Percentiles rank a stretch among this genome's conserved stretches.
These are phyloP conservation scores for Tachysurus fulvidraco DNA, from an alignment of 2,113 vertebrate species.

Conservation along the genomic window DNA sequence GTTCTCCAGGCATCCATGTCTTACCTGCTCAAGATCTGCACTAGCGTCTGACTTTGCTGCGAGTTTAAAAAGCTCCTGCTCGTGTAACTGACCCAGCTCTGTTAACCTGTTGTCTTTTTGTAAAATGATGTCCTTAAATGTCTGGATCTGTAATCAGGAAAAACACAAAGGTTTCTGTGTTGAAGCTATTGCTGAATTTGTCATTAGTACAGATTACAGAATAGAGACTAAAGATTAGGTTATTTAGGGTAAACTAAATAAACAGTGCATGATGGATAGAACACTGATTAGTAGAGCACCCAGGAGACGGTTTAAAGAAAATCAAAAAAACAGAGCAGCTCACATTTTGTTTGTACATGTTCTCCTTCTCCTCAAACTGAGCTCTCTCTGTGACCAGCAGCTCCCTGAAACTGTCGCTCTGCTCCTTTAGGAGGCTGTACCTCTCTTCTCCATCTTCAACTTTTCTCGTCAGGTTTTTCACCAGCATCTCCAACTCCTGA, in stretches of 20 bases:
- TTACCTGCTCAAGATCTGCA: conserved; percentile 86
- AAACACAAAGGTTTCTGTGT: background rate
- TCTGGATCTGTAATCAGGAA: conserved; percentile 72
- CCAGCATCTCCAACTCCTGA: conserved; percentile 77
- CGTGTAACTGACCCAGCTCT: conserved; percentile 78
- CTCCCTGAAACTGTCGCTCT: conserved; percentile 76
- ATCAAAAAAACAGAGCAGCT: conserved; percentile 44
- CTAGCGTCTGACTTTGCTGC: conserved; percentile 86
- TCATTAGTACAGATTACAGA: background rate
- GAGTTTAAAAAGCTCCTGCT: conserved; percentile 86
- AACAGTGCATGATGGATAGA: background rate
- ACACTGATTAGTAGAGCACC: no score
- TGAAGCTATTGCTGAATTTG: background rate
- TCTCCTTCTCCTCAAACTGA: conserved; percentile 79
- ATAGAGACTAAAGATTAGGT: background rate
- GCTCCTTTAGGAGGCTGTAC: conserved; percentile 81
- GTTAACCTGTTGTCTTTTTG: conserved; percentile 80
- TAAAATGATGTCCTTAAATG: conserved; percentile 82
- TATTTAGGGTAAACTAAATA: background rate
- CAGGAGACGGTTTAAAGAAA: background rate
- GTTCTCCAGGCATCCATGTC: background rate
- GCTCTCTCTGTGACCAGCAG: conserved; percentile 76
- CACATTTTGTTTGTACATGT: conserved; percentile 81
- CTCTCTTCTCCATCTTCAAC: conserved; percentile 84
- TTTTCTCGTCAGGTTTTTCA: conserved; percentile 83